Percentiles rank a stretch among this genome's conserved stretches.
Evolutionary conservation across 2,113 vertebrate genomes (phyloP).

Genomic region (Cairina moschata): DNA sequence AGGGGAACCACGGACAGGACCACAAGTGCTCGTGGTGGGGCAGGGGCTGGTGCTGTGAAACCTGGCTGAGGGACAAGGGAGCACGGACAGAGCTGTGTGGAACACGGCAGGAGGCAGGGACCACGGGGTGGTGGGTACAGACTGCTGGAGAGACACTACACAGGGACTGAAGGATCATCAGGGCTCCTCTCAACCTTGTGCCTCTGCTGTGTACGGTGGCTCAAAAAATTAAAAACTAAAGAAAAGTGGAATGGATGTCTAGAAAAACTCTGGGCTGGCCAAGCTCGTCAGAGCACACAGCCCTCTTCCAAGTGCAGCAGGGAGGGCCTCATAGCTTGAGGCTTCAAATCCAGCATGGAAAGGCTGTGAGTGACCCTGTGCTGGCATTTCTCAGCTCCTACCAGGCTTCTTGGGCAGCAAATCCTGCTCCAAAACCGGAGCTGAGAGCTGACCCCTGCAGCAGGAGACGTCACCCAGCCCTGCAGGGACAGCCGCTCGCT

Average conservation of each 20-base stretch:
- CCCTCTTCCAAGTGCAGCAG: neutral
- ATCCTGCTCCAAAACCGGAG: neutral
- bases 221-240: neutral
- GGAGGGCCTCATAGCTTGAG: neutral
- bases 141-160: neutral
- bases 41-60: neutral
- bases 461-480: neutral
- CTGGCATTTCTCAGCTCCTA: neutral
- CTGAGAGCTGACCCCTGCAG: neutral
- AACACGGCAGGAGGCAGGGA: neutral
- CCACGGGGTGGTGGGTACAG: fast-evolving
- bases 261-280: neutral
- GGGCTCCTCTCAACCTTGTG: neutral
- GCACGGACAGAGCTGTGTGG: fast-evolving
- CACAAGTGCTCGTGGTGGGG: neutral
- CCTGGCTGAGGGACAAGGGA: neutral
- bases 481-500: neutral
- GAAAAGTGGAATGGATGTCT: neutral
- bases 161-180: neutral
- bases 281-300: neutral
- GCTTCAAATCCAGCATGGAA: neutral
- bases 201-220: neutral
- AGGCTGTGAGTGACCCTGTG: neutral
- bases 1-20: neutral
- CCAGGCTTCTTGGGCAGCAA: neutral